phyloP scores from a whole-genome alignment of 2,797 vertebrate genomes.

The Danio tinwini region DNA sequence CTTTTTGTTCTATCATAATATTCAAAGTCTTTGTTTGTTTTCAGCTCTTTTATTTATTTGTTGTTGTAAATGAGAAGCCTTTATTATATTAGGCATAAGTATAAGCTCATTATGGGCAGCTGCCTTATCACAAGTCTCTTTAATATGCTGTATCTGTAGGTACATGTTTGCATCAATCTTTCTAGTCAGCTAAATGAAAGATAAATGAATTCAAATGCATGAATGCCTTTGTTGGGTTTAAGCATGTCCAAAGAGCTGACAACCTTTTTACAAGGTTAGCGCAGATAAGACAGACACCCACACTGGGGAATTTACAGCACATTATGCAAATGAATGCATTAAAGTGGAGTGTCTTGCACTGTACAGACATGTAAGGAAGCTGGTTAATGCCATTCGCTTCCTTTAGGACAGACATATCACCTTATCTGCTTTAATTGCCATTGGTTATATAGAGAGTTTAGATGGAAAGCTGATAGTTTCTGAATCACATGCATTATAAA shows the following conservation, averaged over 20 bases:
- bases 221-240: slow-evolving; percentile 29
- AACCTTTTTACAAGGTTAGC: slow-evolving; percentile 42
- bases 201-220: slow-evolving; percentile 31
- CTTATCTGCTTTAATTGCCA: slow-evolving; percentile 42
- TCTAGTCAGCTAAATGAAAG: slow-evolving; percentile 24
- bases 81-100: background rate
- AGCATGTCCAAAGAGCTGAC: slow-evolving; percentile 32
- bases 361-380: slow-evolving; percentile 24
- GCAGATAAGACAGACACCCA: slow-evolving; percentile 31
- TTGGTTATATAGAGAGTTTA: slow-evolving; percentile 19
- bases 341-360: slow-evolving; percentile 9
- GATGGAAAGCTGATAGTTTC: background rate
- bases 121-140: background rate
- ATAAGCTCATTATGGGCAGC: slow-evolving; percentile 8
- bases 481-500: slow-evolving; percentile 3
- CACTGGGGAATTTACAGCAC: slow-evolving; percentile 26
- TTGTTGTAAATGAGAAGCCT: background rate
- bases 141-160: slow-evolving; percentile 19
- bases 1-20: background rate
- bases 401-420: slow-evolving; percentile 24
- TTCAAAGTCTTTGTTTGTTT: background rate
- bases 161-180: slow-evolving; percentile 33
- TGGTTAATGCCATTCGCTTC: slow-evolving; percentile 40
- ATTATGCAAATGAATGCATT: slow-evolving; percentile 50
- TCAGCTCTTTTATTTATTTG: background rate